Conservation (phyloP, 2,113 vertebrate genomes). For the Antigone vipio region DNA sequence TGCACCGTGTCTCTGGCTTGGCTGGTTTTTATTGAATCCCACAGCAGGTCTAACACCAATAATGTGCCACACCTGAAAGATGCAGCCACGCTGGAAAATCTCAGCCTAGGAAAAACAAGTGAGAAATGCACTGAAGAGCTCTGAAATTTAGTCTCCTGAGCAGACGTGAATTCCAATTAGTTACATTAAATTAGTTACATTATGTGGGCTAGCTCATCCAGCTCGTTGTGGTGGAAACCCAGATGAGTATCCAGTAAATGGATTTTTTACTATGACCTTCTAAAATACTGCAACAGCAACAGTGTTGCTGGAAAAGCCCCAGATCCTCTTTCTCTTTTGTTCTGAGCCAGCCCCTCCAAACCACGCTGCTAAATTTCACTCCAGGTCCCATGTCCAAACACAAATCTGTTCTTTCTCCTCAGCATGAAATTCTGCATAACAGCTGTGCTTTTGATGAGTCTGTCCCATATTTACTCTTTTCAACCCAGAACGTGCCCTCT, state of each 20-base stretch:
- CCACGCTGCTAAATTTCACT: background rate
- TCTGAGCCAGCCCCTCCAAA: background rate
- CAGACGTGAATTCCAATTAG: background rate
- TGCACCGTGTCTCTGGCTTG: background rate
- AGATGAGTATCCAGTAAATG: background rate
- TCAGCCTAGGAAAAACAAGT: background rate
- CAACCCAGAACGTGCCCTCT: background rate
- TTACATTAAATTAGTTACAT: background rate
- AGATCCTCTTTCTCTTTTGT: slow-evolving; percentile 1
- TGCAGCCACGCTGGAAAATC: background rate
- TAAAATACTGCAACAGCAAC: background rate
- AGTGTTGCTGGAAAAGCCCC: background rate
- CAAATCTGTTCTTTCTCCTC: background rate
- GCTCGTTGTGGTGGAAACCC: background rate
- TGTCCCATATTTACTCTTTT: background rate
- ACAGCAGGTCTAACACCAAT: background rate
- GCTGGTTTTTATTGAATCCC: background rate
- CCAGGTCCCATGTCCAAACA: background rate
- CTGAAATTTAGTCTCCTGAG: background rate
- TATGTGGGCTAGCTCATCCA: background rate
- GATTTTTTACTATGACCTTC: background rate
- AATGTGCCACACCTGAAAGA: background rate
- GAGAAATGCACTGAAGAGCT: background rate
- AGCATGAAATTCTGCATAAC: background rate
- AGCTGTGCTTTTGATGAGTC: background rate